Base-by-base conservation (phyloP, 2,113 vertebrate species). In the Sitta europaea region DNA sequence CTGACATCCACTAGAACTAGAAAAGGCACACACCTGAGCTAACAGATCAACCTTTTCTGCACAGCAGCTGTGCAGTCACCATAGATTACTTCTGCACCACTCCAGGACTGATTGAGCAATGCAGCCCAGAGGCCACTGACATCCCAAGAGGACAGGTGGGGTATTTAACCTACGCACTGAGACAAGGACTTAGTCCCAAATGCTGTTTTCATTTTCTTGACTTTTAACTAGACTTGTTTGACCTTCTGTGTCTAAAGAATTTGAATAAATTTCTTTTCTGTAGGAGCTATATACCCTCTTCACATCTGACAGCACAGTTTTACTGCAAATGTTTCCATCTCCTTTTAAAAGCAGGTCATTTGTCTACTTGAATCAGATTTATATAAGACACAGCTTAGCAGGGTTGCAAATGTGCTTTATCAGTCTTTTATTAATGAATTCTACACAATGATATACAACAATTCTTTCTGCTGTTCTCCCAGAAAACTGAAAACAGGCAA, bases 211-310 rank as follows among this genome's bases (percentile, higher is more conserved):
- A 63, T 89, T 94, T 74, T 24, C 55, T 40, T 40, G 33, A 87
- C 94, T 97, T 97, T 95, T 97, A 97, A 95, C 94, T 91, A 94
- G 82, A 83, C n/a, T 96, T 86, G n/a, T 95, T 94, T 96, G 93
- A 95, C 94, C 94, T 97, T 97, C 92, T 78, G 45, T 94, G 94
- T 94, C 72, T 57, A 78, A 70, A 71, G 27, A 96, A 97, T 97
- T 86, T 92, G 90, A 93, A 96, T 97, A 97, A 92, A 89, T 27
- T 42, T 97, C 68, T 92, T 94, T 86, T 92, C 63, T 65, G 33
- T 54, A 85, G 50, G 71, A 81, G 68, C 35, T 88, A 38, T 59
- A 74, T 54, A 77, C 73, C 48, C 79, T 67, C 61, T 82, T 83
- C 59, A 76, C 51, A 65, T 78, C 83, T 92, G 92, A 87, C 85